A percentile compares a stretch with the other conserved stretches of the same genome.
Evolutionary conservation across 2,888 invertebrate species (phyloP).

Genomic region (Brachynemurus nebulosus): DNA sequence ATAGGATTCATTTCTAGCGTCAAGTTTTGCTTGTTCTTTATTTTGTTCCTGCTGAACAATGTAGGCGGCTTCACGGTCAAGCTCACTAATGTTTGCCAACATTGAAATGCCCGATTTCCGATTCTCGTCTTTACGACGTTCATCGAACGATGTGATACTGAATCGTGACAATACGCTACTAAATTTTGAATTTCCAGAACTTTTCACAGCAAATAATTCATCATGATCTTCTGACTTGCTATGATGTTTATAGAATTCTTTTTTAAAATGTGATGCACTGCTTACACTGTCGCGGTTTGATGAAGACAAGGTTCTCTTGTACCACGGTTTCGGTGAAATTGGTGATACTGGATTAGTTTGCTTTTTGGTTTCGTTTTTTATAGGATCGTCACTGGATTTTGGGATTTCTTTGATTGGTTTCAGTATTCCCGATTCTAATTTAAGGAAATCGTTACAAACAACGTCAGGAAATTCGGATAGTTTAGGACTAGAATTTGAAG

Average conservation of each 20-base stretch:
- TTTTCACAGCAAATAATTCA: slow-evolving; percentile 28
- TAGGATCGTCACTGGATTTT: slow-evolving; percentile 12
- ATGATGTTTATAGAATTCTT: slow-evolving; percentile 16
- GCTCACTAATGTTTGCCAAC: slow-evolving; percentile 61
- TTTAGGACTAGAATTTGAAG: too few relatives aligned
- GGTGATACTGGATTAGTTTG: slow-evolving; percentile 27
- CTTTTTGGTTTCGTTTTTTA: slow-evolving; percentile 13
- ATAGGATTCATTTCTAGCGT: slow-evolving; percentile 24
- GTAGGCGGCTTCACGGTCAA: slow-evolving; percentile 64
- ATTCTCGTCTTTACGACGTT: slow-evolving; percentile 29
- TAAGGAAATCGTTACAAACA: slow-evolving; percentile 32
- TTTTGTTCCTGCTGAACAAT: slow-evolving; percentile 45
- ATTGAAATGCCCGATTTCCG: slow-evolving; percentile 43
- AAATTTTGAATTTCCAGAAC: slow-evolving; percentile 29
- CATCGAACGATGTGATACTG: slow-evolving; percentile 13
- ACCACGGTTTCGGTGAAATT: slow-evolving; percentile 48
- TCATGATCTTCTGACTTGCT: slow-evolving; percentile 23
- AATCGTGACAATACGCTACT: slow-evolving; percentile 19
- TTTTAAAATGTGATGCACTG: slow-evolving; percentile 22
- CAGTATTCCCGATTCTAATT: slow-evolving; percentile 34
- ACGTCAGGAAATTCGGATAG: slow-evolving; percentile 26
- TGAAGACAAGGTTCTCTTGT: slow-evolving; percentile 36
- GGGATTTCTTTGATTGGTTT: slow-evolving; percentile 30
- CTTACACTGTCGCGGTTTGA: slow-evolving; percentile 15
- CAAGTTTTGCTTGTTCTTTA: slow-evolving; percentile 20